Percentiles rank a stretch among this genome's conserved stretches.
Conservation (phyloP, 2,888 invertebrate species). For the Stomorhina lunata region DNA sequence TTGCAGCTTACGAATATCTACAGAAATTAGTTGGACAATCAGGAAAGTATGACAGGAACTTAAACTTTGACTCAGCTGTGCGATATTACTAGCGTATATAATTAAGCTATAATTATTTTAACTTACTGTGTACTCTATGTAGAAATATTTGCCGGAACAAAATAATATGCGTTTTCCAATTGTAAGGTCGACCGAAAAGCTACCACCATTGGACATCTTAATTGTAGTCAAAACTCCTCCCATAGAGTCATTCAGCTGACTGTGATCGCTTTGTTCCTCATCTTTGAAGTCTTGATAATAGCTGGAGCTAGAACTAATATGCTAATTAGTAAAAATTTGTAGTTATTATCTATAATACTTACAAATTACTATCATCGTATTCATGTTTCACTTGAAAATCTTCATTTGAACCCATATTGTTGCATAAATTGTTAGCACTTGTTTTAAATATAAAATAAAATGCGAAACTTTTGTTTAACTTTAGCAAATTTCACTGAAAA, state of each 20-base stretch:
- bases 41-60: too few species aligned
- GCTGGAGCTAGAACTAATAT: slow-evolving; percentile 2
- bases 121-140: slow-evolving; percentile 46
- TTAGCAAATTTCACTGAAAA: not conserved
- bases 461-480: not conserved
- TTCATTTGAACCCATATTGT: slow-evolving; percentile 24
- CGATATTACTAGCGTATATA: too few species aligned
- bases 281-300: slow-evolving; percentile 39
- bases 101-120: too few species aligned
- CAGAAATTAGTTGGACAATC: too few species aligned
- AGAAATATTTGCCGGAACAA: slow-evolving; percentile 52
- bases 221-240: slow-evolving; percentile 27
- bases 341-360: slow-evolving; percentile 25
- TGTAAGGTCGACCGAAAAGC: slow-evolving; percentile 17
- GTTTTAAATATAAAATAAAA: not conserved
- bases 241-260: slow-evolving; percentile 11
- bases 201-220: slow-evolving; percentile 29
- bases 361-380: slow-evolving; percentile 53
- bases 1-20: too few species aligned
- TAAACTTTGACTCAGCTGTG: too few species aligned
- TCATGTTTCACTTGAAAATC: slow-evolving; percentile 47
- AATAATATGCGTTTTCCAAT: slow-evolving; percentile 46
- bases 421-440: not conserved
- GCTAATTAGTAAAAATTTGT: not conserved
- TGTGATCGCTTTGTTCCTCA: slow-evolving; percentile 41